These are phyloP conservation scores for Spheniscus humboldti DNA, from an alignment of 2,797 vertebrate species.

Conservation along the genomic window DNA sequence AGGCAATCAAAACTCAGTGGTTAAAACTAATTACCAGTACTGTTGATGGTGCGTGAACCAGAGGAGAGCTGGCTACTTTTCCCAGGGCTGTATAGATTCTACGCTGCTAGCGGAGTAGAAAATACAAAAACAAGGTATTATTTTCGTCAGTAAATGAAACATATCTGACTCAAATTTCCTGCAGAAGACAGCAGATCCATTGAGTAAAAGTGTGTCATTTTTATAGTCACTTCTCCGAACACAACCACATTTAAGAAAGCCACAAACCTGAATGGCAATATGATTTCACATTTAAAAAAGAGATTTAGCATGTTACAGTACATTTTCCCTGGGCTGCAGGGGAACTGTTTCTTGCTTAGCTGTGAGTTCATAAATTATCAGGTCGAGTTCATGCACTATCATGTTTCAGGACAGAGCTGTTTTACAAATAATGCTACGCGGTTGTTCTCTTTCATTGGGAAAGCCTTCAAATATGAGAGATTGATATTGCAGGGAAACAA, in stretches of 20 bases:
- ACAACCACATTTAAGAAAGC: constrained; percentile 42
- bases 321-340: constrained; percentile 10
- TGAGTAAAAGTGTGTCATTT: constrained; percentile 40
- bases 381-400: constrained; percentile 1
- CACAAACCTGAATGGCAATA: constrained; percentile 31
- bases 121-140: constrained; percentile 15
- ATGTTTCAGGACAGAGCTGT: constrained; percentile 38
- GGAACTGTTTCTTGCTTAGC: constrained; percentile 50
- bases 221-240: background rate
- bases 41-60: constrained; percentile 21
- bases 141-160: constrained; percentile 52
- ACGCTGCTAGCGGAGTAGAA: background rate
- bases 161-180: constrained; percentile 55
- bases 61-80: background rate
- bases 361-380: constrained; percentile 52
- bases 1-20: constrained; percentile 16
- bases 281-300: constrained; percentile 36
- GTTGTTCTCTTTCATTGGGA: background rate
- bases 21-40: constrained; percentile 45
- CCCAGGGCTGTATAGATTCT: background rate
- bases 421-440: background rate
- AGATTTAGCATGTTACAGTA: constrained; percentile 47
- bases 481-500: background rate
- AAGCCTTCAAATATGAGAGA: constrained; percentile 3
- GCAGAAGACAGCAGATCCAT: constrained; percentile 48